Evolutionary conservation across 1,140 invertebrate genomes (phyloP).

Genomic region (Drosophila ohnishii): DNA sequence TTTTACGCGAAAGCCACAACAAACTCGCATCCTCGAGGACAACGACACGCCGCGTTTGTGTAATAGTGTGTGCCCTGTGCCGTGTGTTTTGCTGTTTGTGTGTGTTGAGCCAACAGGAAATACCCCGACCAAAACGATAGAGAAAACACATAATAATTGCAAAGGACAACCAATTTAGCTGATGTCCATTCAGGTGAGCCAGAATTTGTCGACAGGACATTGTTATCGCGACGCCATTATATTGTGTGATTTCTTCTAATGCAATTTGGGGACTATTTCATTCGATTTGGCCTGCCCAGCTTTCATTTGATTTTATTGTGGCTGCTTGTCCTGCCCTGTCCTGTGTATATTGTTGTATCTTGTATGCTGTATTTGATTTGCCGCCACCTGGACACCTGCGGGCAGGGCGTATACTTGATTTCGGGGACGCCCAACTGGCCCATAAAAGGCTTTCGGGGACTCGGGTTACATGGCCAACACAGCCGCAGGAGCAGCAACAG

Average conservation of each 20-base stretch:
- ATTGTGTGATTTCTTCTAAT: conserved; percentile 51
- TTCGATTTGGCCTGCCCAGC: conserved; percentile 69
- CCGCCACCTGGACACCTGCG: conserved; percentile 35
- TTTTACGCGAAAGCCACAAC: conserved; percentile 68
- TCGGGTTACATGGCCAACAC: conserved; percentile 47
- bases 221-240: conserved; percentile 68
- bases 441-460: conserved; percentile 62
- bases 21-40: conserved; percentile 56
- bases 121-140: conserved; percentile 39
- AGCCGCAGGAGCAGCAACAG: conserved; percentile 1
- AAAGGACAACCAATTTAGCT: conserved; percentile 66
- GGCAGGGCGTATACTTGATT: conserved; percentile 15
- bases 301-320: conserved; percentile 52
- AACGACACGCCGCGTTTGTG: conserved; percentile 52
- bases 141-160: conserved; percentile 73
- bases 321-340: conserved; percentile 5
- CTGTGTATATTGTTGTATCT: background rate
- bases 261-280: conserved; percentile 72
- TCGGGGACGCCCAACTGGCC: conserved; percentile 49
- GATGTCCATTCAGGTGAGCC: conserved; percentile 73
- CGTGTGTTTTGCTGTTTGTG: conserved; percentile 11
- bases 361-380: conserved; percentile 53
- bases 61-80: conserved; percentile 13
- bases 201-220: conserved; percentile 66
- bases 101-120: conserved; percentile 22